Evolutionary conservation across 2,888 invertebrate species (phyloP), one percentile per base, ranked within the genome.

Genomic region (Acronicta alni): DNA sequence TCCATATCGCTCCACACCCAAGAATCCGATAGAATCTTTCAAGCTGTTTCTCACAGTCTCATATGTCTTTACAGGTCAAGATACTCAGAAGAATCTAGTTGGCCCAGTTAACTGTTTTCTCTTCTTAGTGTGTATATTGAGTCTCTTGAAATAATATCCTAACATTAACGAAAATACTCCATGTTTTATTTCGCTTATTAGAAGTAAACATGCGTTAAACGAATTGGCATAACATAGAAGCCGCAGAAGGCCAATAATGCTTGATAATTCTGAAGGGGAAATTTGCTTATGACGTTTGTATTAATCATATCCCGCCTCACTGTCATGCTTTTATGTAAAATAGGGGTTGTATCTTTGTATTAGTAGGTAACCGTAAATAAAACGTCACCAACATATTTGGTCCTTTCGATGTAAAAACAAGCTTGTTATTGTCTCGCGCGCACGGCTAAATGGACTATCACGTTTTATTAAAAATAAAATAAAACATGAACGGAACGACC

Each of bases 331-430:
- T 44, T 37, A 38, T 45, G 30, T 54, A 56, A 69, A 75, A 61
- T 55, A 70, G 56, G 53, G 51, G 20, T 49, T 55, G 44, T 55
- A 61, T 48, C 15, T 71, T 47, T 62, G 18, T 54, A 41, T 53
- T 58, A 67, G 55, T 69, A 58, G 59, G 58, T 49, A 15, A 30
- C 48, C 57, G 42, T 57, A 63, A 63, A 74, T 58, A 54, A 63
- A 55, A 67, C 49, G 57, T 54, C 75, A 63, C 45, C 5, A 32
- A 7, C 56, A 59, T 23, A 69, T 48, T 51, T 55, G 45, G 18
- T 51, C 54, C 43, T 60, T 63, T 63, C 38, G 39, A 54, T 45
- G 26, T 47, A 47, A 61, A 58, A 62, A 59, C 49, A 66, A 56
- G 57, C 9, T 44, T 53, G 45, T 38, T 68, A 38, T 60, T 57